Percentiles rank a stretch among this genome's conserved stretches.
Conservation (phyloP, 2,113 vertebrate species). For the Sturnus vulgaris region DNA sequence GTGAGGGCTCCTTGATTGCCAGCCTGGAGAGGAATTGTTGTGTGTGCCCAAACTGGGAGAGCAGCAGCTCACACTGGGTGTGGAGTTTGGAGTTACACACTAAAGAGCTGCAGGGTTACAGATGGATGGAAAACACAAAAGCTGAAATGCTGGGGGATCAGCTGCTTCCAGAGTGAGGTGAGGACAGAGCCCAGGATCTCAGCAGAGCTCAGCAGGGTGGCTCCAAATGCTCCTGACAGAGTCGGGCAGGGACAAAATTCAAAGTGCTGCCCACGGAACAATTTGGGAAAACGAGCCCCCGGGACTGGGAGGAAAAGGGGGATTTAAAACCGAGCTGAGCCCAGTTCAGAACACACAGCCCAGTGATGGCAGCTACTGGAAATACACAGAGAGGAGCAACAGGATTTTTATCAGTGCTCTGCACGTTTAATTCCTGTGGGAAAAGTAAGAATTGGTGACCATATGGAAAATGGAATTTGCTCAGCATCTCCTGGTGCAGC, state of each 20-base stretch:
- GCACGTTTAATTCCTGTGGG: accelerated
- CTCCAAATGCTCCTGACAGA: background rate
- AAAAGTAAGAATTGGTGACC: background rate
- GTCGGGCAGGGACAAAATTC: accelerated
- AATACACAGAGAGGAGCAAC: background rate
- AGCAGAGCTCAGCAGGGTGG: background rate
- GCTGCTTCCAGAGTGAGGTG: background rate
- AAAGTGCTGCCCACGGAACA: background rate
- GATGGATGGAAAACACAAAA: accelerated
- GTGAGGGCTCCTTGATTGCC: background rate
- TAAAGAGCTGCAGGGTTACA: background rate
- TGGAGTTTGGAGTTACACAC: background rate
- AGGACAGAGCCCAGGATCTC: background rate
- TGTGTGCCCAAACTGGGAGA: background rate
- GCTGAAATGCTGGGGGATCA: background rate
- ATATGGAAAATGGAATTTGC: background rate
- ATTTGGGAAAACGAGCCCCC: background rate
- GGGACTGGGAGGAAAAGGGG: background rate
- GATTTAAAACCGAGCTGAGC: background rate
- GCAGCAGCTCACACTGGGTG: background rate
- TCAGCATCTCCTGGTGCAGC: background rate
- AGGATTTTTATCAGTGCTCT: background rate
- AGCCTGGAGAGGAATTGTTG: background rate
- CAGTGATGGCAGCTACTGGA: accelerated
- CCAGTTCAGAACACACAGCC: background rate